These are phyloP conservation scores for Polyodon spathula DNA, from an alignment of 2,113 vertebrate genomes.

Conservation along the genomic window DNA sequence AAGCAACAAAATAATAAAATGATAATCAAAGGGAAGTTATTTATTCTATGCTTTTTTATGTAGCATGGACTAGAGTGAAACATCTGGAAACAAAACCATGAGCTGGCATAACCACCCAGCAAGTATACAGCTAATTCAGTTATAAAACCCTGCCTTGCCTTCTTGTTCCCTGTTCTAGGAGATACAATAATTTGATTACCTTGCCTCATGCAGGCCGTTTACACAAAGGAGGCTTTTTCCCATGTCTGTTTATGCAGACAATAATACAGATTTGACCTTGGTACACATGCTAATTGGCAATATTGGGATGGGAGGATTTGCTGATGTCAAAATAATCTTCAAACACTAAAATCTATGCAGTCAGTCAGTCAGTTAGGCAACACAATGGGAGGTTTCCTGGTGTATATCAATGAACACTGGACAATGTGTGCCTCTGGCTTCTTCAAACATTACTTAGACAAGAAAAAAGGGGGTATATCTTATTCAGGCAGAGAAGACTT, in stretches of 20 bases:
- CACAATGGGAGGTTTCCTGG: background rate
- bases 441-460: background rate
- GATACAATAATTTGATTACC: background rate
- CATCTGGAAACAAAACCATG: background rate
- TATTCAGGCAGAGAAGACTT: background rate
- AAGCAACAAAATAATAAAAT: too few relatives aligned
- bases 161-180: background rate
- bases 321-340: background rate
- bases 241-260: slow-evolving; percentile 1
- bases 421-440: background rate
- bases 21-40: too few relatives aligned
- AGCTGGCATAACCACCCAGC: background rate
- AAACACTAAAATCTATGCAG: slow-evolving; percentile 2
- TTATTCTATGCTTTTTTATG: too few relatives aligned
- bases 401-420: slow-evolving; percentile 1
- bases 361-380: background rate
- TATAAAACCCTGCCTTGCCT: background rate
- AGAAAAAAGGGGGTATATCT: slow-evolving; percentile 2
- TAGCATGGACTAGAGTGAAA: background rate
- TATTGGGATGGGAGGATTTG: background rate
- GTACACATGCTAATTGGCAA: slow-evolving; percentile 1
- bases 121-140: background rate
- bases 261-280: background rate
- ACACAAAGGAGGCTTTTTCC: background rate
- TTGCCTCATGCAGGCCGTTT: background rate